Percentiles rank a stretch among this genome's conserved stretches.
Evolutionary conservation across 2,113 vertebrate species (phyloP).

Genomic region (Crotalus helleri): DNA sequence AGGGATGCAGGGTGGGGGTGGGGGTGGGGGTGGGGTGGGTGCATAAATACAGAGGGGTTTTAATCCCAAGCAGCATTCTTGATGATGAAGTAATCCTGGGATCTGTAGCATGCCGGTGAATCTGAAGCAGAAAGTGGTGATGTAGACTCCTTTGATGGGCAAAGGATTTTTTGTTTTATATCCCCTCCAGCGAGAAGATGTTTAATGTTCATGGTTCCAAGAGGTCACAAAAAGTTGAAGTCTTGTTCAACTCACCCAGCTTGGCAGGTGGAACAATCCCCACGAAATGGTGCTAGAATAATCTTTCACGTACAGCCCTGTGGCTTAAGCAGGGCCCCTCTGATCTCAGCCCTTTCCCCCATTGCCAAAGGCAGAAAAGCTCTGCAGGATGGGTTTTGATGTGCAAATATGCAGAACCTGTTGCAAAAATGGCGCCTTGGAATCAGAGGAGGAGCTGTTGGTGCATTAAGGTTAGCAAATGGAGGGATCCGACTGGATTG

Average conservation of each 20-base stretch:
- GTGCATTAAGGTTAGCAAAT: accelerated
- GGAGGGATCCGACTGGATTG: background rate
- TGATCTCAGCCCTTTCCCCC: slow-evolving; percentile 13
- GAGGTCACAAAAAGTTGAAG: slow-evolving; percentile 39
- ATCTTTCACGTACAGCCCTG: slow-evolving; percentile 1
- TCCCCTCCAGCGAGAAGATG: background rate
- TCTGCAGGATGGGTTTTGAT: background rate
- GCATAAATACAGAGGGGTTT: background rate
- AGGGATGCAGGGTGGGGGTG: background rate
- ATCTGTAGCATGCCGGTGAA: background rate
- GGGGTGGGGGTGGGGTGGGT: background rate
- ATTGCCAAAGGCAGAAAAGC: slow-evolving; percentile 10
- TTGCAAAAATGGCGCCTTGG: background rate
- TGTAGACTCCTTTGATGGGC: background rate
- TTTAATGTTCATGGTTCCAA: slow-evolving; percentile 25
- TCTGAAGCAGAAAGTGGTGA: background rate
- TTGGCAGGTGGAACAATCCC: slow-evolving; percentile 9
- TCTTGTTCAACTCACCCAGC: slow-evolving; percentile 5
- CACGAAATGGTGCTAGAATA: background rate
- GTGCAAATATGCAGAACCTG: background rate
- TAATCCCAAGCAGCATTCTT: background rate
- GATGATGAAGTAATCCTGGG: background rate
- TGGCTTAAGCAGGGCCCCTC: slow-evolving; percentile 13
- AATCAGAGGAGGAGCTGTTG: too few relatives aligned
- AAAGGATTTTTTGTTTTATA: background rate